These are phyloP conservation scores for Poecilia gillii DNA, from an alignment of 2,797 vertebrate species.

Conservation along the genomic window DNA sequence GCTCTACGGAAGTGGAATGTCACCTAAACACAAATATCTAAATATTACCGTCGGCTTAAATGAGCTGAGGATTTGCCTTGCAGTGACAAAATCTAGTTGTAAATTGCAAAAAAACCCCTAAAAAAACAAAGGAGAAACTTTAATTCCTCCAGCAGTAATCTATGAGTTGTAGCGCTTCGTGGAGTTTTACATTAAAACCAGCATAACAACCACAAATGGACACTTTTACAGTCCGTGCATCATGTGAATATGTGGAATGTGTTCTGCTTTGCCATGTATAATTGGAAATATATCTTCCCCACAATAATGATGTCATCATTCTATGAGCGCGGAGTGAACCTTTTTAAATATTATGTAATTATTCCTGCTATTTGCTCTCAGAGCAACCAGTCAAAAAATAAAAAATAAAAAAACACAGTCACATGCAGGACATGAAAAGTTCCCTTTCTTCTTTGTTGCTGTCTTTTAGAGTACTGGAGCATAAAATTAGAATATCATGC, in stretches of 20 bases:
- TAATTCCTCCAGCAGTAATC: not conserved
- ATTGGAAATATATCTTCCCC: constrained; percentile 28
- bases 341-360: constrained; percentile 53
- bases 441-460: constrained; percentile 60
- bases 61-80: not conserved
- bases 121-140: not conserved
- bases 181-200: not conserved
- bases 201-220: not conserved
- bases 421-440: constrained; percentile 51
- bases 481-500: constrained; percentile 76
- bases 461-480: constrained; percentile 62
- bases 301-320: constrained; percentile 40
- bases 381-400: constrained; percentile 47
- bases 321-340: constrained; percentile 36
- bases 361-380: constrained; percentile 47
- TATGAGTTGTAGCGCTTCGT: not conserved
- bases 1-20: not conserved
- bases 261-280: constrained; percentile 19
- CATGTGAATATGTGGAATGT: not conserved
- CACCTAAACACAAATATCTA: not conserved
- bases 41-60: not conserved
- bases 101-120: no score
- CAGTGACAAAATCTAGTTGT: not conserved
- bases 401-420: constrained; percentile 26
- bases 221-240: not conserved